phyloP scores from a whole-genome alignment of 1,140 invertebrate genomes.

The Aphis gossypii region DNA sequence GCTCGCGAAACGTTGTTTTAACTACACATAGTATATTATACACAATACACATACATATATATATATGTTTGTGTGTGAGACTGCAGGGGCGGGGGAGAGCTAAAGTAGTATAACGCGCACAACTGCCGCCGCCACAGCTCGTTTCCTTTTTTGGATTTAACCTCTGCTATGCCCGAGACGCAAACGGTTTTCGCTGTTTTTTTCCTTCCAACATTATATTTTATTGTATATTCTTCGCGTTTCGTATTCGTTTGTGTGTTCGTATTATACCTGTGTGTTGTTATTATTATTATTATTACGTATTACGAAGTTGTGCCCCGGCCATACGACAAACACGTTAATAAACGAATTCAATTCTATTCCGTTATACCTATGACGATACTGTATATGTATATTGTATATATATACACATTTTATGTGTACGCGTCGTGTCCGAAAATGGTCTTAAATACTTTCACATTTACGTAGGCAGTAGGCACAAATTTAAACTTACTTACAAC shows the following conservation, averaged over 20 bases:
- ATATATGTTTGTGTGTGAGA: not conserved
- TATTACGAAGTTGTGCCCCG: not conserved
- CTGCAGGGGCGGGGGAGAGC: not conserved
- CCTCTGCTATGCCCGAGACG: not conserved
- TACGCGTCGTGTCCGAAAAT: slow-evolving; percentile 30
- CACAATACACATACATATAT: no score
- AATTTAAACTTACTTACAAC: not conserved
- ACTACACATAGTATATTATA: not conserved
- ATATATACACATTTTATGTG: not conserved
- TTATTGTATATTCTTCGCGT: not conserved
- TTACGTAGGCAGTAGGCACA: not conserved
- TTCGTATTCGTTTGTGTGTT: not conserved
- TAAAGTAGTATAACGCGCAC: not conserved
- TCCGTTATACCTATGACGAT: not conserved
- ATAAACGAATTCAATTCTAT: slow-evolving; percentile 17
- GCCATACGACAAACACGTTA: not conserved
- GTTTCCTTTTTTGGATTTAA: slow-evolving; percentile 43
- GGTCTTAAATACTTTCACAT: slow-evolving; percentile 50
- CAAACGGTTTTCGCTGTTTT: not conserved
- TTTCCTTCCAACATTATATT: not conserved
- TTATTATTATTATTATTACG: not conserved
- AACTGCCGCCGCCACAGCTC: not conserved
- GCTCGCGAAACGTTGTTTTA: slow-evolving; percentile 19
- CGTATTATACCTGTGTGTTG: not conserved
- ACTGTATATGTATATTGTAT: not conserved